Evolutionary conservation across 2,888 invertebrate species (phyloP).

Genomic region (Chelonus formosanus): DNA sequence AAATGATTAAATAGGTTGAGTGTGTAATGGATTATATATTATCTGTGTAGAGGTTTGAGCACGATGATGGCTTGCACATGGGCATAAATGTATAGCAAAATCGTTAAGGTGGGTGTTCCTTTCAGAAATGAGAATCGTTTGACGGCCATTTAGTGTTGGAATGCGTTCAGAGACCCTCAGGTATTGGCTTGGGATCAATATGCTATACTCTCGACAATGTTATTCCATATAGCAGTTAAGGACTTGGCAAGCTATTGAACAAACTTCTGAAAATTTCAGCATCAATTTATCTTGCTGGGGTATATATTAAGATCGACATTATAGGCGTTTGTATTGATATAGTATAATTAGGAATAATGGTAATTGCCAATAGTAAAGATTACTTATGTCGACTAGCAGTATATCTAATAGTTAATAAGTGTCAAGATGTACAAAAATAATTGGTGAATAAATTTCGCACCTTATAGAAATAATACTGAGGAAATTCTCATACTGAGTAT

Average conservation of each 20-base stretch:
- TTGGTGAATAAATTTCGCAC: constrained; percentile 17
- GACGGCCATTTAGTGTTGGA: constrained; percentile 38
- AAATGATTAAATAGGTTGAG: too few relatives aligned
- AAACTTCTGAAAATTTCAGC: constrained; percentile 10
- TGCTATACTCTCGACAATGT: constrained; percentile 7
- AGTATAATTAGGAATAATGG: constrained; percentile 12
- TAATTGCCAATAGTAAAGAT: constrained; percentile 8
- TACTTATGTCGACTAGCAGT: neutral
- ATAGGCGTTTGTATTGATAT: constrained; percentile 8
- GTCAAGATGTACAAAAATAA: constrained; percentile 1
- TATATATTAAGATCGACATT: constrained; percentile 1
- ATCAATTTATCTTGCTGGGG: constrained; percentile 7
- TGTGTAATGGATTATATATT: too few relatives aligned
- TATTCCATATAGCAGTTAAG: neutral
- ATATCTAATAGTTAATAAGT: constrained; percentile 11
- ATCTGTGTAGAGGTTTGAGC: too few relatives aligned
- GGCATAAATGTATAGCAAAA: constrained; percentile 6
- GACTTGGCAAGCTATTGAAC: constrained; percentile 2
- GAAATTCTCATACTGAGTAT: too few relatives aligned
- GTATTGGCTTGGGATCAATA: constrained; percentile 13
- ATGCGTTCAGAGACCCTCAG: constrained; percentile 25
- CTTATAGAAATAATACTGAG: neutral
- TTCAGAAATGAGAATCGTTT: constrained; percentile 33
- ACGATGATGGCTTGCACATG: neutral
- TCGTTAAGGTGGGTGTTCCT: constrained; percentile 18